Percentiles rank a stretch among this genome's conserved stretches.
These are phyloP conservation scores for Trissolcus basalis DNA, from an alignment of 1,140 invertebrate species.

Conservation along the genomic window DNA sequence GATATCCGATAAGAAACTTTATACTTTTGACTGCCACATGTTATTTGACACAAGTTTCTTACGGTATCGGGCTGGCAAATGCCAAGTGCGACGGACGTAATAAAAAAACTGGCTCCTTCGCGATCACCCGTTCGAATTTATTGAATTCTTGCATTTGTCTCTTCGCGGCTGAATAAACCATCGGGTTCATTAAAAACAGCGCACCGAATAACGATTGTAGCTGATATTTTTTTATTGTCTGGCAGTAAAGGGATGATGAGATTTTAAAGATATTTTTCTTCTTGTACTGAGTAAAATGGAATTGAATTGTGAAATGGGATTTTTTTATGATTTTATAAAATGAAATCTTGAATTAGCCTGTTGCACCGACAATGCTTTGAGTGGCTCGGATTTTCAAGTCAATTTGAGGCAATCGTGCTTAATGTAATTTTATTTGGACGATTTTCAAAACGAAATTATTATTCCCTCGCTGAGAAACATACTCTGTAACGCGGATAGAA, in stretches of 20 bases:
- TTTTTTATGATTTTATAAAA: neutral
- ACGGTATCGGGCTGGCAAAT: slow-evolving; percentile 26
- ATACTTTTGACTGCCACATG: slow-evolving; percentile 51
- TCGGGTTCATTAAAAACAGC: neutral
- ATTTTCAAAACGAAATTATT: neutral
- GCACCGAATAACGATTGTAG: neutral
- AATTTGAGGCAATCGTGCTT: neutral
- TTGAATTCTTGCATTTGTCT: neutral
- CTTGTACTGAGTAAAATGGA: neutral
- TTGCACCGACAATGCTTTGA: slow-evolving; percentile 8
- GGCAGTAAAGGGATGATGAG: no score
- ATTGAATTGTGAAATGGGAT: neutral
- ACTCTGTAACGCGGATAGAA: no score
- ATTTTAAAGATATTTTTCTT: slow-evolving; percentile 1
- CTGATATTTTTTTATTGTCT: no score
- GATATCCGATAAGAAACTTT: slow-evolving; percentile 58
- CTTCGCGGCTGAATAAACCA: no score
- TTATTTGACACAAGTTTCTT: slow-evolving; percentile 40
- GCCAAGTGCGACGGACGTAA: neutral
- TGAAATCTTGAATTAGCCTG: slow-evolving; percentile 7
- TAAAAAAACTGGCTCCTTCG: no score
- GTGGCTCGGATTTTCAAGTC: neutral
- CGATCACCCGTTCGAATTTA: no score
- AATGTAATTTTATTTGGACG: neutral
- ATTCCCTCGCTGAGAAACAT: no score